Conservation (phyloP, 2,888 invertebrate species). For the Cordilura impudica region DNA sequence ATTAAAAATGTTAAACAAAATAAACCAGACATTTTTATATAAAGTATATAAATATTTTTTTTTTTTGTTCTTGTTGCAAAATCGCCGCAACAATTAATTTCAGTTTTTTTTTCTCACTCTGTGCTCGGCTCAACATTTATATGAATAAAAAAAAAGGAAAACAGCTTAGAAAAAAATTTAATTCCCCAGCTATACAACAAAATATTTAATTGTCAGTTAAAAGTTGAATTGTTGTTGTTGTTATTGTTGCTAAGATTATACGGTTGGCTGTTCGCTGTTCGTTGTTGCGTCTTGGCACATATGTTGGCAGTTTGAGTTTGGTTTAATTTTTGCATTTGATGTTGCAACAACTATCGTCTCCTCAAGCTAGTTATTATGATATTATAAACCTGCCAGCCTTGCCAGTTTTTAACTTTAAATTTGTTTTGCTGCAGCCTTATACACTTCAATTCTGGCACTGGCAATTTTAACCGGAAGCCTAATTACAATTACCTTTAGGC, state of each 20-base stretch:
- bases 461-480: constrained; percentile 65
- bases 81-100: constrained; percentile 60
- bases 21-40: constrained; percentile 15
- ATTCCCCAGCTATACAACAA: constrained; percentile 38
- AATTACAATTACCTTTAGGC: constrained; percentile 64
- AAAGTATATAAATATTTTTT: no score
- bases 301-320: constrained; percentile 9
- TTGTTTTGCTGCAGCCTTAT: constrained; percentile 9
- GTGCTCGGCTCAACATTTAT: not conserved
- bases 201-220: constrained; percentile 61
- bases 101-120: constrained; percentile 18
- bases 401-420: constrained; percentile 18
- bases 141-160: not conserved
- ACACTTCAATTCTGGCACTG: constrained; percentile 6
- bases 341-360: constrained; percentile 4
- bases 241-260: not conserved
- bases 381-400: constrained; percentile 52
- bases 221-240: constrained; percentile 33
- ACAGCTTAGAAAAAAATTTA: constrained; percentile 59
- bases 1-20: constrained; percentile 55
- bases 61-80: constrained; percentile 31
- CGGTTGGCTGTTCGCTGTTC: constrained; percentile 4
- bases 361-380: constrained; percentile 60
- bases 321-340: constrained; percentile 56
- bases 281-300: not conserved